Base-by-base conservation (phyloP, 2,113 vertebrate genomes). In the Cavia porcellus region DNA sequence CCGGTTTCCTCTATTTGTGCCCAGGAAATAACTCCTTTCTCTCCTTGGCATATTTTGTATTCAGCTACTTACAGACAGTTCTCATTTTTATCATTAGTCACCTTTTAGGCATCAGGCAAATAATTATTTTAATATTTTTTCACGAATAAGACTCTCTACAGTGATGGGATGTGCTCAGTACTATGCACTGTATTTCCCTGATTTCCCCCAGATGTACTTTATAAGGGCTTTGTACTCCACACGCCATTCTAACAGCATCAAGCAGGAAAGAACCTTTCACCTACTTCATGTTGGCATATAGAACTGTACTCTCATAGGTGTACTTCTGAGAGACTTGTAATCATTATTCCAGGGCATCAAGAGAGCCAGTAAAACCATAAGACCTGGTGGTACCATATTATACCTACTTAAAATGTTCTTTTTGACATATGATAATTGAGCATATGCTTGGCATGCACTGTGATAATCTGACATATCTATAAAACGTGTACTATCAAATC, bases 101-200 rank as follows among this genome's bases (percentile, higher is more conserved):
- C 94, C 93, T 93, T 68, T 96, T 96, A 95, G 80, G 22, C 50
- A 80, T 50, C 94, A 96, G 82, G 84, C 83, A 95, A 92, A 92
- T 95, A 97, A 94, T 95, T 47, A 42, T 95, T 97, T 96, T 96
- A 93, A 93, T 96, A 24, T 92, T 94, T 95, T 20, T 68, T 89
- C 66, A 96, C 88, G 89, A 96, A 96, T 90, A 86, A 90, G 52
- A 91, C 42, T 85, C 61, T 93, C 79, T 74, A 57, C 35, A 85
- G 32, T 83, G 55, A 85, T 94, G 38, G 59, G 86, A 96, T 85
- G 10, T 50, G 77, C 88, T 96, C 72, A 94, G 80, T 22, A 59
- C 47, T 88, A 9, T 89, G 32, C n/a, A 90, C 59, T 45, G 42
- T n/a, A 75, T 85, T 90, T 81, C 5, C 7, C 0, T 84, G 32